Evolutionary conservation across 2,797 vertebrate genomes (phyloP).

Genomic region (Hypotaenidia okinawae): DNA sequence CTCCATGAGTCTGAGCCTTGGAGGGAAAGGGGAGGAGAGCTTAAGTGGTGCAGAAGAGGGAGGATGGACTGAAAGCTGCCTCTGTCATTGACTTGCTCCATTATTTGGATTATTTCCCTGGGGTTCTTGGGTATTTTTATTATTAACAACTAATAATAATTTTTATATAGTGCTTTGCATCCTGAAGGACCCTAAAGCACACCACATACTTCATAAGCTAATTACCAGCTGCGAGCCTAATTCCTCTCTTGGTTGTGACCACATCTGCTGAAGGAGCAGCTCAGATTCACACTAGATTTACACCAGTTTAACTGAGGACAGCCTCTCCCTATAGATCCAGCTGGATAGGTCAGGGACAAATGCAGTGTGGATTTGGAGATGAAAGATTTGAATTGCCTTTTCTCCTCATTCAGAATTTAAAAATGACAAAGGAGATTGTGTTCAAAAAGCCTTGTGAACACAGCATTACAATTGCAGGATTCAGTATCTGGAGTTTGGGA

Average conservation of each 20-base stretch:
- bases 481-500: background rate
- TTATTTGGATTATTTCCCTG: conserved; percentile 62
- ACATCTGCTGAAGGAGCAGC: conserved; percentile 11
- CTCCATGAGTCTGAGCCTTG: conserved; percentile 13
- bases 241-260: conserved; percentile 41
- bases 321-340: background rate
- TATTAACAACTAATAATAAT: conserved; percentile 66
- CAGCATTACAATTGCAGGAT: background rate
- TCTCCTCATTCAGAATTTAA: conserved; percentile 31
- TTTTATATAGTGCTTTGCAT: conserved; percentile 39
- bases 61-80: conserved; percentile 45
- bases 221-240: conserved; percentile 50
- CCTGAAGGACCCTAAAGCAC: conserved; percentile 62
- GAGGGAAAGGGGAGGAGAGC: background rate
- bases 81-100: conserved; percentile 46
- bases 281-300: conserved; percentile 53
- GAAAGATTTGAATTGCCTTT: conserved; percentile 43
- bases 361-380: background rate
- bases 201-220: conserved; percentile 60
- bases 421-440: conserved; percentile 36
- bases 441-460: background rate
- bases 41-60: background rate
- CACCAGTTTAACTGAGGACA: conserved; percentile 54
- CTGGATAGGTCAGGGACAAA: conserved; percentile 44
- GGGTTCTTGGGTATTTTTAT: conserved; percentile 55